A percentile compares a stretch with the other conserved stretches of the same genome.
Conservation (phyloP, 1,140 invertebrate species). For the Polypedilum vanderplanki region DNA sequence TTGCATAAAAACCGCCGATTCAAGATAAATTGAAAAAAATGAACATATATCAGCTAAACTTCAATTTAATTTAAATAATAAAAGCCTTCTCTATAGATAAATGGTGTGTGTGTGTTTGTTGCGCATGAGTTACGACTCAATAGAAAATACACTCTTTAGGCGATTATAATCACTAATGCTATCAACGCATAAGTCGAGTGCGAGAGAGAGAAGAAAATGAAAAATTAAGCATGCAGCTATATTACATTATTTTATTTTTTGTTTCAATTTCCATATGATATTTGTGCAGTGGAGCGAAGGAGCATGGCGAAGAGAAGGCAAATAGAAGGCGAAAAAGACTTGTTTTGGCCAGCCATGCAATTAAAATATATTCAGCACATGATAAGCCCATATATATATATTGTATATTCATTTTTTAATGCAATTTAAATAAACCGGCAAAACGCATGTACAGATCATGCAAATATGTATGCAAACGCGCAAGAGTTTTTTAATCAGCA, state of each 20-base stretch:
- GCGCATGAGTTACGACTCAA: slow-evolving; percentile 16
- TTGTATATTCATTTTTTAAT: neutral
- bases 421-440: slow-evolving; percentile 17
- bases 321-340: slow-evolving; percentile 24
- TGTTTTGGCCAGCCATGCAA: slow-evolving; percentile 25
- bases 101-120: neutral
- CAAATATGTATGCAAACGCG: neutral
- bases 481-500: slow-evolving; percentile 11
- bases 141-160: slow-evolving; percentile 11
- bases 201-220: neutral
- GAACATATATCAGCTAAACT: slow-evolving; percentile 6
- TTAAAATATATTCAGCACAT: slow-evolving; percentile 26
- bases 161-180: slow-evolving; percentile 18
- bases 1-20: slow-evolving; percentile 8
- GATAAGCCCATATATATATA: slow-evolving; percentile 17
- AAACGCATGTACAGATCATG: neutral
- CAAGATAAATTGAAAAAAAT: neutral
- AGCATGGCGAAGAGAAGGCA: neutral
- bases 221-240: slow-evolving; percentile 4
- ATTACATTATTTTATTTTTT: neutral
- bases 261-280: slow-evolving; percentile 18
- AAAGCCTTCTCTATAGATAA: neutral
- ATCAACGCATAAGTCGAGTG: slow-evolving; percentile 1
- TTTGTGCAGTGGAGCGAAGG: neutral
- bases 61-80: slow-evolving; percentile 15